phyloP scores from a whole-genome alignment of 1,140 invertebrate genomes.

The Euwallacea fornicatus region DNA sequence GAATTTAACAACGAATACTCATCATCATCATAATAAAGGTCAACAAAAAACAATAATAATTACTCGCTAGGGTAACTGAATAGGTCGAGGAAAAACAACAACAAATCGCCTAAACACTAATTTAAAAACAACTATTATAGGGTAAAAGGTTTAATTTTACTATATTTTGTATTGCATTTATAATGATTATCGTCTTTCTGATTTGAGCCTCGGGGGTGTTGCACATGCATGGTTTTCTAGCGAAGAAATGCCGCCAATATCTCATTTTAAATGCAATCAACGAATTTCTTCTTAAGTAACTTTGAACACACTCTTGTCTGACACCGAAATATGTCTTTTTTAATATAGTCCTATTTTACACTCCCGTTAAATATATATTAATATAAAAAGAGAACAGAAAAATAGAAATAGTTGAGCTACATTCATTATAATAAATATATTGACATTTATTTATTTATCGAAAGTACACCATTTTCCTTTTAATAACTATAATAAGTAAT shows the following conservation, averaged over 20 bases:
- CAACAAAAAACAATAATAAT: slow-evolving; percentile 49
- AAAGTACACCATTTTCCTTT: slow-evolving; percentile 26
- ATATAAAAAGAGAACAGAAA: slow-evolving; percentile 40
- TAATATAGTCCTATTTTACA: slow-evolving; percentile 33
- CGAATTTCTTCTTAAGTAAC: slow-evolving; percentile 13
- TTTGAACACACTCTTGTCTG: slow-evolving; percentile 48
- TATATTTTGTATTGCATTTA: slow-evolving; percentile 44
- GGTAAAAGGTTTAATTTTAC: slow-evolving; percentile 35
- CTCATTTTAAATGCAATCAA: slow-evolving; percentile 29
- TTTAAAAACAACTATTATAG: slow-evolving; percentile 31
- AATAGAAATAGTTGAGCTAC: slow-evolving; percentile 52
- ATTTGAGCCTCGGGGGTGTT: slow-evolving; percentile 36
- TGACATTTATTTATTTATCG: slow-evolving; percentile 53
- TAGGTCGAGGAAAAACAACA: slow-evolving; percentile 32
- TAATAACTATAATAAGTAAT: too few species aligned
- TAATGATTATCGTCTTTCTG: slow-evolving; percentile 33
- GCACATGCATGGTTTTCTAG: not conserved
- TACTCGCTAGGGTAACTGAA: slow-evolving; percentile 4
- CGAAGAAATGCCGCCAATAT: slow-evolving; percentile 12
- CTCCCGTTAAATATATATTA: slow-evolving; percentile 43
- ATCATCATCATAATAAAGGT: slow-evolving; percentile 29
- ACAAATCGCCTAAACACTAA: slow-evolving; percentile 38
- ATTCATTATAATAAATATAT: slow-evolving; percentile 40
- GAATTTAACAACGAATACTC: slow-evolving; percentile 55
- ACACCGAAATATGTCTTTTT: slow-evolving; percentile 39